A percentile compares a stretch with the other conserved stretches of the same genome.
Conservation (phyloP, 1,140 invertebrate genomes). For the Cardiocondyla obscurior region DNA sequence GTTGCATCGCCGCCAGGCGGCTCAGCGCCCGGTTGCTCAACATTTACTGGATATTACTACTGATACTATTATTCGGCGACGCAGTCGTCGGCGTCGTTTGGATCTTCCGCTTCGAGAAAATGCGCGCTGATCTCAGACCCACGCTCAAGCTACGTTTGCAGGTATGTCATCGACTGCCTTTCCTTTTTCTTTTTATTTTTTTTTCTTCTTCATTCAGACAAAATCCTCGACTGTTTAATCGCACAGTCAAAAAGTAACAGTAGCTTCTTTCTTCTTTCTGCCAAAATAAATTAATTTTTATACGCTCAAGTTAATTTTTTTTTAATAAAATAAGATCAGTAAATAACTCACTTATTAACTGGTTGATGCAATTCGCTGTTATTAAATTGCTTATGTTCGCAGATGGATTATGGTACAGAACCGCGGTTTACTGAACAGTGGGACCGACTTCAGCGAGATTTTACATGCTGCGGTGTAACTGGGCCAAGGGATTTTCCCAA, state of each 20-base stretch:
- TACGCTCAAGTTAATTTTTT: too few relatives aligned
- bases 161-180: slow-evolving; percentile 63
- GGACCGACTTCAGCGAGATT: slow-evolving; percentile 91
- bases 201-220: too few relatives aligned
- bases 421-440: slow-evolving; percentile 90
- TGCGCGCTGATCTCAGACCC: slow-evolving; percentile 89
- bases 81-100: slow-evolving; percentile 93
- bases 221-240: too few relatives aligned
- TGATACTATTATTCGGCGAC: slow-evolving; percentile 92
- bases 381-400: too few relatives aligned
- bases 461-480: slow-evolving; percentile 91
- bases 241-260: too few relatives aligned
- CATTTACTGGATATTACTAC: slow-evolving; percentile 92
- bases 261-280: too few relatives aligned
- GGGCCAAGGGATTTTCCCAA: slow-evolving; percentile 87
- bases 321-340: too few relatives aligned
- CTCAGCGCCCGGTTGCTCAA: slow-evolving; percentile 92
- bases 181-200: too few relatives aligned
- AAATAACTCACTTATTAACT: too few relatives aligned
- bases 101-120: slow-evolving; percentile 92
- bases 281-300: too few relatives aligned
- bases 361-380: too few relatives aligned
- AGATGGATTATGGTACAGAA: slow-evolving; percentile 89
- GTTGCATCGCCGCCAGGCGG: slow-evolving; percentile 91
- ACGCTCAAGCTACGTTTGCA: slow-evolving; percentile 85